These are phyloP conservation scores for Eremophila alpestris DNA, from an alignment of 2,797 vertebrate species.

Conservation along the genomic window DNA sequence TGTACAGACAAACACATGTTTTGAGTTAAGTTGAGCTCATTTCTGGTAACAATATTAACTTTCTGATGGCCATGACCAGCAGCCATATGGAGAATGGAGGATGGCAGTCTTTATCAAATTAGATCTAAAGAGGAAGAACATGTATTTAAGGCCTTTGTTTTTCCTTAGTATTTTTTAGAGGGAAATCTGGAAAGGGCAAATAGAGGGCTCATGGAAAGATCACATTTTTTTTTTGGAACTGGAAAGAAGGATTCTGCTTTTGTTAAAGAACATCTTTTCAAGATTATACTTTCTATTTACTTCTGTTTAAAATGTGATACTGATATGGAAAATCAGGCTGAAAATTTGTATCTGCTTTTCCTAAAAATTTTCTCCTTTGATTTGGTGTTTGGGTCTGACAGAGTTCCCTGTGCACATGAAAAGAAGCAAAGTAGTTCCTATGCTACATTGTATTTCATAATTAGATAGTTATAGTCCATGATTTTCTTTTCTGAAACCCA, in stretches of 20 bases:
- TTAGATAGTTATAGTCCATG: not conserved
- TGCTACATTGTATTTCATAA: not conserved
- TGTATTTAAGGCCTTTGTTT: not conserved
- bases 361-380: not conserved
- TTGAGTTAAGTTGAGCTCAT: conserved; percentile 40
- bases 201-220: not conserved
- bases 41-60: conserved; percentile 59
- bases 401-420: not conserved
- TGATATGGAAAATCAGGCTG: not conserved
- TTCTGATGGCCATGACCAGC: conserved; percentile 13
- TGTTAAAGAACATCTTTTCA: not conserved
- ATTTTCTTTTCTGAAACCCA: not conserved
- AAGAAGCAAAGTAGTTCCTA: not conserved
- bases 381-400: not conserved
- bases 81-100: conserved; percentile 10
- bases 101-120: conserved; percentile 26
- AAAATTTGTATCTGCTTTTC: not conserved
- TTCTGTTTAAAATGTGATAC: not conserved
- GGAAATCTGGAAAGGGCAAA: not conserved
- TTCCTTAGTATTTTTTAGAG: not conserved
- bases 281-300: not conserved
- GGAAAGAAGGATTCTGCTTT: not conserved
- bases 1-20: conserved; percentile 37
- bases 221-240: not conserved
- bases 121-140: not conserved